Conservation (phyloP, 2,113 vertebrate species). For the Uria aalge region DNA sequence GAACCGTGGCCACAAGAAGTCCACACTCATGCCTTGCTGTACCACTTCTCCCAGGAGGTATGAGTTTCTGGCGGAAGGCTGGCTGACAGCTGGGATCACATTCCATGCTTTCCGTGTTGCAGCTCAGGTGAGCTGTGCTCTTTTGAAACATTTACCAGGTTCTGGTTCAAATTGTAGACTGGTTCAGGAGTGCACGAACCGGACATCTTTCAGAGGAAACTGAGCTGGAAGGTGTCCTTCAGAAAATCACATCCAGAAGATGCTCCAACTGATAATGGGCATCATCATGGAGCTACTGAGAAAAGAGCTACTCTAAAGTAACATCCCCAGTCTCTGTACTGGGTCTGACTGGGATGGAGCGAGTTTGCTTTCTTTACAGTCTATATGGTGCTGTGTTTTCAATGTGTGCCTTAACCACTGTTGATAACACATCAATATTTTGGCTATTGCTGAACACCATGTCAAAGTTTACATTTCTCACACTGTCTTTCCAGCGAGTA, state of each 20-base stretch:
- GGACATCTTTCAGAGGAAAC: background rate
- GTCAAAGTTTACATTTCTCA: background rate
- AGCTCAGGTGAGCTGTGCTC: background rate
- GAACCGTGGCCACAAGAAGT: background rate
- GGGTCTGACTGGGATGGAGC: background rate
- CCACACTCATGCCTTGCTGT: fast-evolving
- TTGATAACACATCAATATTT: background rate
- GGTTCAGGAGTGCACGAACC: fast-evolving
- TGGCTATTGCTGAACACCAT: background rate
- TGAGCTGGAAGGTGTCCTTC: background rate
- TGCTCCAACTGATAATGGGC: background rate
- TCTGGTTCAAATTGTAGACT: background rate
- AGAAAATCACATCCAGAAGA: background rate
- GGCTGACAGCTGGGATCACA: background rate
- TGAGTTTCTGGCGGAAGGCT: background rate
- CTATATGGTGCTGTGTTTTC: background rate
- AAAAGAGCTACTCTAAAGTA: background rate
- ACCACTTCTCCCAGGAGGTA: background rate
- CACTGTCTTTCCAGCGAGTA: background rate
- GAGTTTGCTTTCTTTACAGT: background rate
- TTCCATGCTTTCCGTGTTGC: background rate
- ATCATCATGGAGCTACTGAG: background rate
- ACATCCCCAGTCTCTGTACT: fast-evolving
- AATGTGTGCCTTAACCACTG: background rate
- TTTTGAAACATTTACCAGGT: background rate